Conservation (phyloP, 2,797 vertebrate genomes). For the Molossus alvarezi region DNA sequence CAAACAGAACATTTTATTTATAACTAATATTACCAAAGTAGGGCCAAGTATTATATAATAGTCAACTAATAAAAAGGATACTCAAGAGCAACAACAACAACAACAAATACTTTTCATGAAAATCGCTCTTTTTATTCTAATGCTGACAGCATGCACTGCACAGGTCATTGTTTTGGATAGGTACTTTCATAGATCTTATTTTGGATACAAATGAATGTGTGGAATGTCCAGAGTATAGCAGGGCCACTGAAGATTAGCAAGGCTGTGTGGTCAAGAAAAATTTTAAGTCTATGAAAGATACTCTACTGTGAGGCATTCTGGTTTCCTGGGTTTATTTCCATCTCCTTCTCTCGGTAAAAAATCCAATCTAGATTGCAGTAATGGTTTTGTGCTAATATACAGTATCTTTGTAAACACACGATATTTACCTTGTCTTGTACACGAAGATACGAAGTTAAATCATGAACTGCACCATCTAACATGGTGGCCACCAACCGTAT, state of each 20-base stretch:
- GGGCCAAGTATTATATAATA: neutral
- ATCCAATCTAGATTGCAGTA: neutral
- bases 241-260: neutral
- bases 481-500: neutral
- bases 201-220: slow-evolving; percentile 3
- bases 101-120: neutral
- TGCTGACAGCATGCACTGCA: neutral
- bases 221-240: neutral
- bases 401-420: neutral
- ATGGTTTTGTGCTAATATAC: neutral
- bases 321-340: neutral
- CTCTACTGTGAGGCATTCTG: neutral
- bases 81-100: neutral
- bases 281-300: neutral
- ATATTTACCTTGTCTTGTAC: neutral
- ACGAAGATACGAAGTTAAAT: neutral
- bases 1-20: neutral
- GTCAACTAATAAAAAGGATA: neutral
- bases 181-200: slow-evolving; percentile 33
- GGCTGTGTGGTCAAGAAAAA: neutral
- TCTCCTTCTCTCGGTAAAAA: neutral
- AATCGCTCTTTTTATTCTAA: neutral
- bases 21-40: neutral
- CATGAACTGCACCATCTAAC: neutral
- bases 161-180: neutral